Conservation (phyloP, 1,140 invertebrate genomes). For the Galendromus occidentalis region DNA sequence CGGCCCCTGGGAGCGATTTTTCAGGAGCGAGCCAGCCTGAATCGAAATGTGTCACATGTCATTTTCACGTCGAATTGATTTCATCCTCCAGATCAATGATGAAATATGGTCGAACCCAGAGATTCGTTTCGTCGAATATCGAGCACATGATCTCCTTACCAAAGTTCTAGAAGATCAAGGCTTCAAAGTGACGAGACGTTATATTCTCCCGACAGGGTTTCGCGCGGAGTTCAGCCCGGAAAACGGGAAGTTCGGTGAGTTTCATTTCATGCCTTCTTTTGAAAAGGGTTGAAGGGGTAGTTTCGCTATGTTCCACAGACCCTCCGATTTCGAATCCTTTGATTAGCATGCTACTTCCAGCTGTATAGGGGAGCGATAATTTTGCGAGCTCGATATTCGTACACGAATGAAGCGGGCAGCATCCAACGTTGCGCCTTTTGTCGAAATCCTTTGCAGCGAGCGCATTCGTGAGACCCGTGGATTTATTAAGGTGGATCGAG, state of each 20-base stretch:
- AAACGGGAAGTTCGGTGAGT: background rate
- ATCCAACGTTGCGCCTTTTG: too few relatives aligned
- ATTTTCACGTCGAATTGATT: too few relatives aligned
- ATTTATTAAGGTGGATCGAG: too few relatives aligned
- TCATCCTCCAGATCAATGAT: background rate
- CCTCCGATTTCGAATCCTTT: background rate
- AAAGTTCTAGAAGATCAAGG: constrained; percentile 22
- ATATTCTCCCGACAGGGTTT: constrained; percentile 26
- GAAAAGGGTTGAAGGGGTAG: background rate
- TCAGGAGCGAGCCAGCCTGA: too few relatives aligned
- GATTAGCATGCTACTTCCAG: background rate
- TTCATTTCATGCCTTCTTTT: background rate
- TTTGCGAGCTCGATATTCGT: too few relatives aligned
- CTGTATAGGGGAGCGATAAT: too few relatives aligned
- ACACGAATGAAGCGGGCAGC: too few relatives aligned
- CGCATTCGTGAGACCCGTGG: too few relatives aligned
- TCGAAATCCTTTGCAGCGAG: too few relatives aligned
- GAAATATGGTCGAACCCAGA: constrained; percentile 27
- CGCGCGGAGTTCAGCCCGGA: constrained; percentile 20
- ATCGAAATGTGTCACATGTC: too few relatives aligned
- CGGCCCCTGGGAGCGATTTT: too few relatives aligned
- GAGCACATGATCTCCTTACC: constrained; percentile 25
- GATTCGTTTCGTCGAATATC: constrained; percentile 24
- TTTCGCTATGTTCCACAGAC: background rate
- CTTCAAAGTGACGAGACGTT: constrained; percentile 24